Conservation (phyloP, 2,888 invertebrate genomes). For the Microdon myrmicae region DNA sequence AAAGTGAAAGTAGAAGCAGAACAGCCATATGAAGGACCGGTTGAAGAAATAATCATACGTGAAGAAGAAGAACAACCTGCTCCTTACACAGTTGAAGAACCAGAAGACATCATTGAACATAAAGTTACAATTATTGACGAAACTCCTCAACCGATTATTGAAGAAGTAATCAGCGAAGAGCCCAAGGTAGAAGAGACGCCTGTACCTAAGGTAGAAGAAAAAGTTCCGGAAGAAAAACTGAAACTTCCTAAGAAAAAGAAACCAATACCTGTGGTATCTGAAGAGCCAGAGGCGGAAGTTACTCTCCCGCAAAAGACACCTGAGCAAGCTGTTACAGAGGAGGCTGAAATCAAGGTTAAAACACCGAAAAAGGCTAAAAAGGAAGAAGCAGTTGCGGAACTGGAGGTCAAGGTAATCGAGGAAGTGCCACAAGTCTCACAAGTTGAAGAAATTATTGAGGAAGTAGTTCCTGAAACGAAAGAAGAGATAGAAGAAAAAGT, state of each 20-base stretch:
- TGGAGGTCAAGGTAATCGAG: constrained; percentile 1
- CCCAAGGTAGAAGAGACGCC: constrained; percentile 11
- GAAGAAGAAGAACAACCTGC: constrained; percentile 44
- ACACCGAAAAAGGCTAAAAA: constrained; percentile 33
- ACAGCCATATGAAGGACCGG: constrained; percentile 53
- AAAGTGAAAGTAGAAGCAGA: constrained; percentile 60
- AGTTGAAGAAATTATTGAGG: constrained; percentile 45
- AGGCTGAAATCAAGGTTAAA: constrained; percentile 49
- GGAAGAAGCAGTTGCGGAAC: background rate
- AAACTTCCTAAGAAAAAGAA: constrained; percentile 59
- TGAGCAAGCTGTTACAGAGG: constrained; percentile 53
- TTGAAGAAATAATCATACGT: constrained; percentile 52
- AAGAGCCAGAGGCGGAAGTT: constrained; percentile 58
- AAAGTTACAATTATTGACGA: constrained; percentile 57
- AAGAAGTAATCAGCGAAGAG: constrained; percentile 34
- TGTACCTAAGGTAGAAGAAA: background rate
- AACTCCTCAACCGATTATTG: constrained; percentile 51
- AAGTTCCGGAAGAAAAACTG: constrained; percentile 54
- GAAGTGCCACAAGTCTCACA: background rate
- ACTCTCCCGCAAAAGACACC: constrained; percentile 60
- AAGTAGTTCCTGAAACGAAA: constrained; percentile 56
- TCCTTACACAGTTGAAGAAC: constrained; percentile 56
- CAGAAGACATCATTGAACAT: constrained; percentile 59
- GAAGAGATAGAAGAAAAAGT: constrained; percentile 55
- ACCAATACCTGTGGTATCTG: constrained; percentile 53